phyloP scores from a whole-genome alignment of 1,140 invertebrate species.

The Physella acuta region DNA sequence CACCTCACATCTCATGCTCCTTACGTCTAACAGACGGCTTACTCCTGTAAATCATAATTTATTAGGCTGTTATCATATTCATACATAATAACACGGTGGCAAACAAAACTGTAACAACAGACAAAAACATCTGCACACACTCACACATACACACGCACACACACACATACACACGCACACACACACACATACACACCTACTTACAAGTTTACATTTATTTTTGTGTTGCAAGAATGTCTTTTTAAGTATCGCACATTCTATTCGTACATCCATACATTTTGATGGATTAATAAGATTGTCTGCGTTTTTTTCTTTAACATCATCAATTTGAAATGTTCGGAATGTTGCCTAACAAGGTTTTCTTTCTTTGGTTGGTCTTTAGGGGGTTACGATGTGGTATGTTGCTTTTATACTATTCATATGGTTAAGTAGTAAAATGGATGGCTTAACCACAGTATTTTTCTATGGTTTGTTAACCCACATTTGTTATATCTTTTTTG shows the following conservation, averaged over 20 bases:
- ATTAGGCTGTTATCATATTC: too few relatives aligned
- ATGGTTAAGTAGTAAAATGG: too few relatives aligned
- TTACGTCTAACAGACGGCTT: too few relatives aligned
- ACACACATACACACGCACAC: constrained; percentile 9
- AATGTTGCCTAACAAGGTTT: neutral
- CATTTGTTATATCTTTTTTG: too few relatives aligned
- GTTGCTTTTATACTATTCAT: too few relatives aligned
- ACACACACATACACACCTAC: constrained; percentile 19
- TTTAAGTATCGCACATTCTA: neutral
- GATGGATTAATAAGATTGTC: neutral
- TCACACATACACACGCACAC: constrained; percentile 11
- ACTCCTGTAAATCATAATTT: too few relatives aligned
- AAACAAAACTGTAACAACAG: too few relatives aligned
- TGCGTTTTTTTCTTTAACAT: neutral
- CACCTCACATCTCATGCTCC: too few relatives aligned
- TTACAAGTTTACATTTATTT: neutral
- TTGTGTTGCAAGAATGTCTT: neutral
- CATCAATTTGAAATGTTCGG: neutral
- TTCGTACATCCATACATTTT: constrained; percentile 1
- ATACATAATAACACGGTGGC: neutral
- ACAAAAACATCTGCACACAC: neutral
- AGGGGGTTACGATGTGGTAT: neutral
- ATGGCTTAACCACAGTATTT: too few relatives aligned
- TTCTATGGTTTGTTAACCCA: too few relatives aligned
- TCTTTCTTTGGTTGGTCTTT: neutral